Conservation (phyloP, 2,888 invertebrate species). For the Embidobia sp. region DNA sequence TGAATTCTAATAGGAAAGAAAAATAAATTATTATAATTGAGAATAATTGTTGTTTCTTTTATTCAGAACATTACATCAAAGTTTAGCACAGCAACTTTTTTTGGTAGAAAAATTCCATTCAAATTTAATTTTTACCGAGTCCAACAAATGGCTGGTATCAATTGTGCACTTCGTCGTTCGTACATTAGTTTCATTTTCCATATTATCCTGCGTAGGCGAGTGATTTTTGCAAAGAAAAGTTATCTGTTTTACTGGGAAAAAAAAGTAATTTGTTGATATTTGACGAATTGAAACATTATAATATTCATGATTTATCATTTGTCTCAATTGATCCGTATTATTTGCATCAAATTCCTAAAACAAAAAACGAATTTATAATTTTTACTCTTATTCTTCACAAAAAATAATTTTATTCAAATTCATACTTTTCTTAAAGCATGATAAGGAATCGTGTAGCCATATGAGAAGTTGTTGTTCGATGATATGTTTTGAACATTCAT, state of each 20-base stretch:
- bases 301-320: slow-evolving; percentile 83
- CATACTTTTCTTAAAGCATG: slow-evolving; percentile 76
- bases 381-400: too few relatives aligned
- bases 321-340: slow-evolving; percentile 83
- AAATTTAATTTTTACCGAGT: too few relatives aligned
- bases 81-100: too few relatives aligned
- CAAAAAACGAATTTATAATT: neutral
- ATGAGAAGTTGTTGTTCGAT: slow-evolving; percentile 65
- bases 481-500: slow-evolving; percentile 75
- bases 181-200: too few relatives aligned
- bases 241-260: slow-evolving; percentile 85
- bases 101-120: too few relatives aligned
- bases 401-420: too few relatives aligned
- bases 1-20: slow-evolving; percentile 6
- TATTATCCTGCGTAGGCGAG: too few relatives aligned
- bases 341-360: slow-evolving; percentile 48
- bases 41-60: too few relatives aligned
- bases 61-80: too few relatives aligned
- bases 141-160: slow-evolving; percentile 14
- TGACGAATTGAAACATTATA: slow-evolving; percentile 84
- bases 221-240: slow-evolving; percentile 68
- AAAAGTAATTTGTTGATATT: slow-evolving; percentile 83
- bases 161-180: slow-evolving; percentile 6
- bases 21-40: too few relatives aligned
- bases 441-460: slow-evolving; percentile 81